Percentiles rank a stretch among this genome's conserved stretches.
phyloP scores from a whole-genome alignment of 2,888 invertebrate species.

The Drosophila koepferae region DNA sequence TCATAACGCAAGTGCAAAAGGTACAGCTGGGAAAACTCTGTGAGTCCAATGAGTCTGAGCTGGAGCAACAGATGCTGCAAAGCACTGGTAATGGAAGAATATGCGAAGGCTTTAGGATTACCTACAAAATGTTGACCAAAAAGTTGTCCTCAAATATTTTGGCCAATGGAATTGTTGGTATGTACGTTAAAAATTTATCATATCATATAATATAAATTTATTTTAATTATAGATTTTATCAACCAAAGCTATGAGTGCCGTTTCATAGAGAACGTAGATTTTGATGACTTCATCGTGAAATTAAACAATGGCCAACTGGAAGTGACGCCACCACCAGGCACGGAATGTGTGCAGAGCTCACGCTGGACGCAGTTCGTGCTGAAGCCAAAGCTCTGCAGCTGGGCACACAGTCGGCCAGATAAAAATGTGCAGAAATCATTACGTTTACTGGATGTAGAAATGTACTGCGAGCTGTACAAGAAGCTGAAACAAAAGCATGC shows the following conservation, averaged over 20 bases:
- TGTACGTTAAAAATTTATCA: not conserved
- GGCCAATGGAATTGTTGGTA: conserved; percentile 75
- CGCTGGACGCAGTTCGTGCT: conserved; percentile 80
- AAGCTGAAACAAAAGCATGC: conserved; percentile 92
- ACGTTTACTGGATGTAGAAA: conserved; percentile 88
- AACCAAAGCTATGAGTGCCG: conserved; percentile 67
- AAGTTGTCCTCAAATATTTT: conserved; percentile 56
- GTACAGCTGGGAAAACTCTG: conserved; percentile 54
- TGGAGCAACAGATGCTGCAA: conserved; percentile 38
- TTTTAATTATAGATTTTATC: conserved; percentile 66
- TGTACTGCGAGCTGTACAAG: conserved; percentile 90
- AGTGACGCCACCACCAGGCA: conserved; percentile 10
- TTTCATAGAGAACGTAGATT: conserved; percentile 46
- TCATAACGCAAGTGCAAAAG: conserved; percentile 58
- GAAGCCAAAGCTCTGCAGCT: conserved; percentile 86
- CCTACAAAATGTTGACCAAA: conserved; percentile 76
- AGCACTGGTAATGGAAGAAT: conserved; percentile 6
- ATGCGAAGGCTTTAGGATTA: conserved; percentile 65
- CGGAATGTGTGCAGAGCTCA: conserved; percentile 17
- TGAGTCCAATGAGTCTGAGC: conserved; percentile 38
- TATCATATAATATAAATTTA: not conserved
- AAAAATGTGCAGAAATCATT: conserved; percentile 86
- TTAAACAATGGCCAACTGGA: conserved; percentile 46
- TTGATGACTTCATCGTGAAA: conserved; percentile 70
- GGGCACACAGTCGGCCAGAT: conserved; percentile 57